These are phyloP conservation scores for Drepanosiphum platanoidis DNA, from an alignment of 2,888 invertebrate species.

Conservation along the genomic window DNA sequence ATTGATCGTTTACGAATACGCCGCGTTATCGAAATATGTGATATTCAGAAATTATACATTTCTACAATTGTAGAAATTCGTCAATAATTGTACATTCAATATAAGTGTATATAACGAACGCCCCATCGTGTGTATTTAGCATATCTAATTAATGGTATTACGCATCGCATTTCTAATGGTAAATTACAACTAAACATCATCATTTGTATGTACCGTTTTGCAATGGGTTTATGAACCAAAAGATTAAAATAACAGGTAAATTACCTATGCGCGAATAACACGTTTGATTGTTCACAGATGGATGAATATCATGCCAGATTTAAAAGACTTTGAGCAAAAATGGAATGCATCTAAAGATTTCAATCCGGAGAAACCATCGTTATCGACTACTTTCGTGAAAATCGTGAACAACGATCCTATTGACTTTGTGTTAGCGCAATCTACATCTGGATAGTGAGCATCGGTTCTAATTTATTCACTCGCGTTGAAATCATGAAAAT, in stretches of 20 bases:
- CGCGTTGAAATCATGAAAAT: neutral
- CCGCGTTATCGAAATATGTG: too few species aligned
- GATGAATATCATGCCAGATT: constrained; percentile 80
- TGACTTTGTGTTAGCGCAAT: constrained; percentile 79
- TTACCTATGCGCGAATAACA: neutral
- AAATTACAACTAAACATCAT: neutral
- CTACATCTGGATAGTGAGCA: constrained; percentile 78
- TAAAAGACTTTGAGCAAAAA: constrained; percentile 75
- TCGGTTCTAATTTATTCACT: neutral
- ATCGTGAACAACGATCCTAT: constrained; percentile 69
- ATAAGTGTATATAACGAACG: too few species aligned
- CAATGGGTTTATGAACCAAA: too few species aligned
- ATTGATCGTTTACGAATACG: neutral
- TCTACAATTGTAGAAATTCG: too few species aligned
- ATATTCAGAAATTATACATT: too few species aligned
- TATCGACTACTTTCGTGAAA: constrained; percentile 75
- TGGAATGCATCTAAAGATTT: constrained; percentile 66
- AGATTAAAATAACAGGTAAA: neutral
- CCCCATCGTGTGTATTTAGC: too few species aligned
- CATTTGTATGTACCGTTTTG: neutral
- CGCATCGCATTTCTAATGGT: neutral
- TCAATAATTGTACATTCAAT: too few species aligned
- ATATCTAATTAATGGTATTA: neutral
- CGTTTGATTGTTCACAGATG: constrained; percentile 68
- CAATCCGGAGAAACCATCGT: constrained; percentile 64